Evolutionary conservation across 2,888 invertebrate genomes (phyloP).

Genomic region (Ditylenchus weischeri): DNA sequence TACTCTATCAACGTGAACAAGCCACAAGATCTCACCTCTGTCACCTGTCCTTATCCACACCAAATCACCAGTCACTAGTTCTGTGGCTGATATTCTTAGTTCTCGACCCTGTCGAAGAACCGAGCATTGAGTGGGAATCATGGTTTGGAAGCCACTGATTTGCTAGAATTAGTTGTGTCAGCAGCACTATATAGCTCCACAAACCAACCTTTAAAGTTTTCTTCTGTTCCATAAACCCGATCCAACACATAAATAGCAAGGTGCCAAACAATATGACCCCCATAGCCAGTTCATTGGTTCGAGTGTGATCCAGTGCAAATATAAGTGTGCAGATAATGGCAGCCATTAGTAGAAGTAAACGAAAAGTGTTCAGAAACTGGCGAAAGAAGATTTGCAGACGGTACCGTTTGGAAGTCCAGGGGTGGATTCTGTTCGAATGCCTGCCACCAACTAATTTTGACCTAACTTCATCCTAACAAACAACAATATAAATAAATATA

Average conservation of each 20-base stretch:
- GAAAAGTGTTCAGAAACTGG: constrained; percentile 35
- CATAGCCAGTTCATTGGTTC: constrained; percentile 28
- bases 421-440: constrained; percentile 23
- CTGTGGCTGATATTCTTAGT: constrained; percentile 23
- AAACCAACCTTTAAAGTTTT: constrained; percentile 30
- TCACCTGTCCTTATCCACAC: constrained; percentile 34
- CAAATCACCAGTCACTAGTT: constrained; percentile 35
- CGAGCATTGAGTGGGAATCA: constrained; percentile 26
- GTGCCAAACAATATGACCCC: constrained; percentile 29
- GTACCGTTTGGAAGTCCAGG: constrained; percentile 14
- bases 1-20: constrained; percentile 2
- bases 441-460: constrained; percentile 8
- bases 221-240: constrained; percentile 30
- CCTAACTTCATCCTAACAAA: constrained; percentile 25
- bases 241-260: constrained; percentile 26
- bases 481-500: not conserved
- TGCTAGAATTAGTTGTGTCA: constrained; percentile 21
- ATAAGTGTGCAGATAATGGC: constrained; percentile 42
- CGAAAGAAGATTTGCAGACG: constrained; percentile 26
- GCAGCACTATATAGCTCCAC: too few species aligned
- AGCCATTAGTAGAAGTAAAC: constrained; percentile 30
- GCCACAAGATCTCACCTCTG: constrained; percentile 12
- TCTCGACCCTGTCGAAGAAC: constrained; percentile 35
- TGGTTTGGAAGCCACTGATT: constrained; percentile 31
- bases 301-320: constrained; percentile 38